These are phyloP conservation scores for Gopherus evgoodei DNA, from an alignment of 2,113 vertebrate species.

Conservation along the genomic window DNA sequence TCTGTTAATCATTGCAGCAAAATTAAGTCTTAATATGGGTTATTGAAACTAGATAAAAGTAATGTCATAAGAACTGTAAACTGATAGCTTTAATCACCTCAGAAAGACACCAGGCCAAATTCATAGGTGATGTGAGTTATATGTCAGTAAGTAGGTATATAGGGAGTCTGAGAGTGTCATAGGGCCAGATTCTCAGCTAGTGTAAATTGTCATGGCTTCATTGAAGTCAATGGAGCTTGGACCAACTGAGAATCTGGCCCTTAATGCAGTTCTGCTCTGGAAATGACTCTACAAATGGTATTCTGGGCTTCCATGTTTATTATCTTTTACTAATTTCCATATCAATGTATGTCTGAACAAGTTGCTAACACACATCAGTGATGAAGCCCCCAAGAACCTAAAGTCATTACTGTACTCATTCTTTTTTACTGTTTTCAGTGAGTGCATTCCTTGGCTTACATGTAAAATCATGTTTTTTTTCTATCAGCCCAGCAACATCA, in stretches of 20 bases:
- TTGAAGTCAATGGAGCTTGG: constrained; percentile 50
- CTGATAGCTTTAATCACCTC: constrained; percentile 17
- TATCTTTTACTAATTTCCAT: constrained; percentile 9
- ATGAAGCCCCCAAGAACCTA: background rate
- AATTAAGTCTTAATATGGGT: constrained; percentile 45
- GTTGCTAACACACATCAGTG: background rate
- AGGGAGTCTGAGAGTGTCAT: background rate
- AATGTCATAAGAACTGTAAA: background rate
- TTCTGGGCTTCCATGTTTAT: constrained; percentile 12
- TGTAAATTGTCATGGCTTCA: constrained; percentile 46
- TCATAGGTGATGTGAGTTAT: background rate
- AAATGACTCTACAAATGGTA: background rate
- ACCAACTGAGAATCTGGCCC: background rate
- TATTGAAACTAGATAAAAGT: constrained; percentile 30
- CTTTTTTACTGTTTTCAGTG: background rate
- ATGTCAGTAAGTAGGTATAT: rapidly evolving
- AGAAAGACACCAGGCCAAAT: rapidly evolving
- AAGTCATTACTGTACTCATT: background rate
- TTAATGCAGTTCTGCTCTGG: background rate
- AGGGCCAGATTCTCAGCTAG: background rate
- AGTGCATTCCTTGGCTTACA: constrained; percentile 41
- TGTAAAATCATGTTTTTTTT: constrained; percentile 14
- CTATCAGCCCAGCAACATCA: background rate
- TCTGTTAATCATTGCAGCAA: constrained; percentile 57
- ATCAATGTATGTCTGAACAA: constrained; percentile 26